Evolutionary conservation across 2,797 vertebrate genomes (phyloP).

Genomic region (Dipus sagitta): DNA sequence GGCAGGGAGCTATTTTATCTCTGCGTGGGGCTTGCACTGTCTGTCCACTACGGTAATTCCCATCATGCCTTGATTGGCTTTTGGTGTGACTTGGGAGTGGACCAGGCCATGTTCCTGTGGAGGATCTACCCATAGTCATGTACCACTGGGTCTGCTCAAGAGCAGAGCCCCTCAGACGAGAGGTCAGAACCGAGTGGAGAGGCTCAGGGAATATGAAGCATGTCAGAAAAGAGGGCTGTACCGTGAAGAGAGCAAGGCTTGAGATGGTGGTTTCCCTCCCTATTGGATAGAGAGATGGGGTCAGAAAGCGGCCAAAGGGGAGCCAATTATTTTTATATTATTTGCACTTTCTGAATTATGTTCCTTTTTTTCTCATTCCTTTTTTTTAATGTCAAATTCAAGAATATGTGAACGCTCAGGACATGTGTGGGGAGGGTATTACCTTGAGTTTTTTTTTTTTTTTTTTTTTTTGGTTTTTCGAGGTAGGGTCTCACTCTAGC

Average conservation of each 20-base stretch:
- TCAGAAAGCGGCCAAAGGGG: neutral
- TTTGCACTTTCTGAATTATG: neutral
- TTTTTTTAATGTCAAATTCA: neutral
- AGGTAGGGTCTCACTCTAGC: no score
- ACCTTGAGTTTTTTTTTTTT: no score
- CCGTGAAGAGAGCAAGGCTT: neutral
- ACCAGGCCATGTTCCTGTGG: neutral
- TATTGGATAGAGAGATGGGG: neutral
- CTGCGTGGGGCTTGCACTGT: neutral
- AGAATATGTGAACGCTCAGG: neutral
- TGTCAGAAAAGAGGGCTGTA: neutral
- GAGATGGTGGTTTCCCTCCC: neutral
- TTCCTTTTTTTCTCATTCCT: neutral
- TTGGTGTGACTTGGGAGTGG: neutral
- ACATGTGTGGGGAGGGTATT: neutral
- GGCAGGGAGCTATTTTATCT: neutral
- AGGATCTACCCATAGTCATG: neutral
- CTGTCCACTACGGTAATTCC: neutral
- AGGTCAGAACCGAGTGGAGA: neutral
- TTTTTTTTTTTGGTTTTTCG: no score
- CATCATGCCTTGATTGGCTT: neutral
- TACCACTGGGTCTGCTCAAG: neutral
- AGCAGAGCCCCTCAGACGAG: neutral
- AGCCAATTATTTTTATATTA: neutral
- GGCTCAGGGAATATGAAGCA: neutral